phyloP scores from a whole-genome alignment of 1,140 invertebrate genomes.

The Drosophila nasuta region DNA sequence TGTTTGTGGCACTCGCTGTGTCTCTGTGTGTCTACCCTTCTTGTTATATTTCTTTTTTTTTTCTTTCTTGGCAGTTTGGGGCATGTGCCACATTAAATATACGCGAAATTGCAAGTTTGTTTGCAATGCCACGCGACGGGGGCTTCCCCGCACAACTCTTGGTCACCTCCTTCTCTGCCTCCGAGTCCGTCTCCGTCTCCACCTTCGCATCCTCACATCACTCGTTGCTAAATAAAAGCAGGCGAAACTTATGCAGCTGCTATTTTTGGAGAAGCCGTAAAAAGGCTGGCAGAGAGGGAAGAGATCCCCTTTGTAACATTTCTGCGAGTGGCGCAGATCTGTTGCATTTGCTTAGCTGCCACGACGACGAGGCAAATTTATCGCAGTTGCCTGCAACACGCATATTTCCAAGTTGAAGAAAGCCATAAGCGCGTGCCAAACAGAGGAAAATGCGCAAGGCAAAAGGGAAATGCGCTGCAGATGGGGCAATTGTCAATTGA shows the following conservation, averaged over 20 bases:
- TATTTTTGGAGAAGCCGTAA: conserved; percentile 39
- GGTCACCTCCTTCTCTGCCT: not conserved
- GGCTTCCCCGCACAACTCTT: not conserved
- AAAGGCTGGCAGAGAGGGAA: conserved; percentile 1
- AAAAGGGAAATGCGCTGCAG: not conserved
- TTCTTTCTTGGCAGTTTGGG: not conserved
- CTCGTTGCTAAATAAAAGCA: not conserved
- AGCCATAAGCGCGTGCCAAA: conserved; percentile 56
- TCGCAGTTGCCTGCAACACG: conserved; percentile 29
- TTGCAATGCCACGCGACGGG: conserved; percentile 20
- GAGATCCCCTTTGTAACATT: conserved; percentile 17
- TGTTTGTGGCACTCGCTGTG: not conserved
- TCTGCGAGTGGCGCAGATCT: conserved; percentile 11
- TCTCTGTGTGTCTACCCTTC: not conserved
- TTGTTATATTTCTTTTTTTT: not conserved
- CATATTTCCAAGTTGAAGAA: conserved; percentile 37
- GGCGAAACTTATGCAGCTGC: not conserved
- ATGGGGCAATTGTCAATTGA: conserved; percentile 61
- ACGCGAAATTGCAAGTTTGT: conserved; percentile 20
- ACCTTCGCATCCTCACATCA: not conserved
- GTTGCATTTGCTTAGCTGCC: conserved; percentile 41
- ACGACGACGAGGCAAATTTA: conserved; percentile 47
- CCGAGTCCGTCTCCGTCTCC: no score
- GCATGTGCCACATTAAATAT: conserved; percentile 17
- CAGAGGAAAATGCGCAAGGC: not conserved